Evolutionary conservation across 2,797 vertebrate genomes (phyloP), one percentile per base, ranked within the genome.

Genomic region (Poeciliopsis infans): DNA sequence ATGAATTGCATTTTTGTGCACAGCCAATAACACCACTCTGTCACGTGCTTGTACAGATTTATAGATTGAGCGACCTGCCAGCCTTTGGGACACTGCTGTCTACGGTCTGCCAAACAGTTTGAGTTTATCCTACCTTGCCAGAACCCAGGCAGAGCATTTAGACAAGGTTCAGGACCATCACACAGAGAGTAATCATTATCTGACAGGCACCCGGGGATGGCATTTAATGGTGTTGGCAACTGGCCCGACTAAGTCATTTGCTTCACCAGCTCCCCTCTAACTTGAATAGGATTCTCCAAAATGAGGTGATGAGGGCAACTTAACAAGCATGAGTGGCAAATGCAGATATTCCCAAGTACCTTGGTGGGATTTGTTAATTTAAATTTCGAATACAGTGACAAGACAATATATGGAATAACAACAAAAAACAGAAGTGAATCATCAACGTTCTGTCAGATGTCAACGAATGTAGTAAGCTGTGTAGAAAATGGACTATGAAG

Each of bases 101-200:
- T 87, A 55, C 86, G 86, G 87, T 90, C 88, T 88, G 89, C 92
- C 93, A 90, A 90, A 89, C 91, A 87, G 88, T 81, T 81, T 91
- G 86, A 75, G 55, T 91, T 88, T 81, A 72, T 79, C 81, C 46
- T 76, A 73, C 71, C 72, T 83, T 82, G 87, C 86, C 86, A 86
- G 87, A 83, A 83, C 87, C 79, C 6, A 59, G 83, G 82, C 66
- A 86, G 87, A 89, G 77, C 79, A 61, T 90, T 94, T 91, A 93
- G 85, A 86, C 90, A 85, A 93, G 87, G 90, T 91, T 87, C 88
- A 90, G 83, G 87, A 85, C 84, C 79, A 87, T 77, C 33, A 49
- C 88, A 84, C 83, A 80, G 85, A 87, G 83, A 80, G 82, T 91
- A 91, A 91, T 94, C 88, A 91, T 87, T 89, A 89, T 88, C 86